Evolutionary conservation across 1,140 invertebrate genomes (phyloP).

Genomic region (Ceratina australensis): DNA sequence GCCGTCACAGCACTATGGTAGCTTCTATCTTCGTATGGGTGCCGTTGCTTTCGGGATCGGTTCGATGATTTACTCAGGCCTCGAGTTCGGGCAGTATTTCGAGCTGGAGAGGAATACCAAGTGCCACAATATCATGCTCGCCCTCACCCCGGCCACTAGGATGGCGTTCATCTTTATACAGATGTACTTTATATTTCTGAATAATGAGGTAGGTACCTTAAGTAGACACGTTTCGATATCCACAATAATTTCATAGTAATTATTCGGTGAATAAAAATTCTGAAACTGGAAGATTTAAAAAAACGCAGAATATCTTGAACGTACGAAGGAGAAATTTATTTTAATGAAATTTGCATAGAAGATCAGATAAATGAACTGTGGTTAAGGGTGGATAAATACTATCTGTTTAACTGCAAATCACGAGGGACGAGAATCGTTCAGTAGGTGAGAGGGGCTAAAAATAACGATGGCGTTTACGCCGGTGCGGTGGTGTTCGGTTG

Average conservation of each 20-base stretch:
- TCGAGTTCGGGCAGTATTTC: slow-evolving; percentile 96
- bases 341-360: no score
- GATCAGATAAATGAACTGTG: no score
- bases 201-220: slow-evolving; percentile 86
- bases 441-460: slow-evolving; percentile 40
- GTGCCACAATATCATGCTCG: slow-evolving; percentile 92
- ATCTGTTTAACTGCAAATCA: background rate
- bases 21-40: slow-evolving; percentile 95
- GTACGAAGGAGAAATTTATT: no score
- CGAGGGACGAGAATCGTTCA: background rate
- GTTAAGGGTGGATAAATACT: background rate
- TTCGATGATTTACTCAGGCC: slow-evolving; percentile 95
- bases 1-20: slow-evolving; percentile 89
- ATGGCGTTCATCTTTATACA: slow-evolving; percentile 97
- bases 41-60: slow-evolving; percentile 97
- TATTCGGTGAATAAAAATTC: no score
- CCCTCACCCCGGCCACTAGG: slow-evolving; percentile 90
- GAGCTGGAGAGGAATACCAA: slow-evolving; percentile 91
- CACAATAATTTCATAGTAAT: no score
- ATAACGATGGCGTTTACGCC: slow-evolving; percentile 2
- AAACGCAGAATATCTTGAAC: no score
- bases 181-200: slow-evolving; percentile 98
- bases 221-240: no score
- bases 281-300: background rate
- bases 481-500: slow-evolving; percentile 29